Evolutionary conservation across 1,140 invertebrate species (phyloP).

Genomic region (Pemphigus obesinymphae): DNA sequence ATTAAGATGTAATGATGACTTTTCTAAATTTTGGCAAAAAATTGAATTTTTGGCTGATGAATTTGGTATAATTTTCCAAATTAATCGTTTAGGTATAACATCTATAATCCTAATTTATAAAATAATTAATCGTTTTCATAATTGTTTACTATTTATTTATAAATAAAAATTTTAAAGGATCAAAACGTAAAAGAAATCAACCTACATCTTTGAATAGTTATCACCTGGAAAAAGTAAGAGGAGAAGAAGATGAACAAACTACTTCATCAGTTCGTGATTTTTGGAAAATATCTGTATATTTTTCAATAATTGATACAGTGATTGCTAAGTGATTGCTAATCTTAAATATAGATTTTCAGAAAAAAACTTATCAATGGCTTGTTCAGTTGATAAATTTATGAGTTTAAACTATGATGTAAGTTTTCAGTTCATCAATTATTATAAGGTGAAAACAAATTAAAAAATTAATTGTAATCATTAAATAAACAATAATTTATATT

Average conservation of each 20-base stretch:
- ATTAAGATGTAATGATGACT: constrained; percentile 10
- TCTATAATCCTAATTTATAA: background rate
- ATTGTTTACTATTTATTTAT: background rate
- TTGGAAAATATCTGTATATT: too few relatives aligned
- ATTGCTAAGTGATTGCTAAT: too few relatives aligned
- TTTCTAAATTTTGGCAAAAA: background rate
- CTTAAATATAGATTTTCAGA: too few relatives aligned
- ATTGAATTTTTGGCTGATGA: constrained; percentile 1
- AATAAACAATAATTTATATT: too few relatives aligned
- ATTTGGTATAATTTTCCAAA: background rate
- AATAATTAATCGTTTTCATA: background rate
- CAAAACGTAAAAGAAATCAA: background rate
- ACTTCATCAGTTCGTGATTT: too few relatives aligned
- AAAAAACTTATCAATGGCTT: too few relatives aligned
- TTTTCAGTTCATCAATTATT: too few relatives aligned
- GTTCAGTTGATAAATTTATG: too few relatives aligned
- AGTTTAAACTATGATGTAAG: too few relatives aligned
- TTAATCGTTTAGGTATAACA: background rate
- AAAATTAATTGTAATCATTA: too few relatives aligned
- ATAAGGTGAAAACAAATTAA: too few relatives aligned
- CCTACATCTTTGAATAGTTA: background rate
- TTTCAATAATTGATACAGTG: background rate
- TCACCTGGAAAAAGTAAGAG: background rate
- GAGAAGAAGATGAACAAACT: background rate
- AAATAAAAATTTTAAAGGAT: background rate